phyloP scores from a whole-genome alignment of 2,797 vertebrate species.

The Notoglanidium macrostoma region DNA sequence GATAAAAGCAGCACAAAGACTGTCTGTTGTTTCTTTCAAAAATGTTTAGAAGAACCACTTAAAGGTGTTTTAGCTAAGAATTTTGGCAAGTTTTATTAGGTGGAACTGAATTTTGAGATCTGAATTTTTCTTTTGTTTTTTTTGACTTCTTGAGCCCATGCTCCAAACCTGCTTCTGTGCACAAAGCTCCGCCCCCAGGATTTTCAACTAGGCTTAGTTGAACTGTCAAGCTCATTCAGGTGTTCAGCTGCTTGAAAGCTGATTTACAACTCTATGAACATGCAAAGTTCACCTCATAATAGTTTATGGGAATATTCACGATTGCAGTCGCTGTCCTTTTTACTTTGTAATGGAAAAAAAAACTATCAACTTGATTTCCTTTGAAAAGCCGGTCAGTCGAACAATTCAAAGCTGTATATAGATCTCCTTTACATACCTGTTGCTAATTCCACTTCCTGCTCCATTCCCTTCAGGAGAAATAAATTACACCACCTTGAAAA shows the following conservation, averaged over 20 bases:
- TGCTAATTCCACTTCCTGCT: not conserved
- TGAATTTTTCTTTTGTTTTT: not conserved
- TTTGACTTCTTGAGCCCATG: not conserved
- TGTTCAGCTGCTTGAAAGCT: not conserved
- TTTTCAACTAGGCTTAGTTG: not conserved
- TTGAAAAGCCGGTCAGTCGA: not conserved
- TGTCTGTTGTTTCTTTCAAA: not conserved
- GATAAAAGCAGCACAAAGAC: not conserved
- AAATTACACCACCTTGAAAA: not conserved
- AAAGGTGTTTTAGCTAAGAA: not conserved
- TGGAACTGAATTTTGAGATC: not conserved
- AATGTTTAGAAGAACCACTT: not conserved
- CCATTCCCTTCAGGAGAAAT: not conserved
- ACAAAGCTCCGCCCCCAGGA: not conserved
- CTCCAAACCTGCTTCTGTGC: not conserved
- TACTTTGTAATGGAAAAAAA: not conserved
- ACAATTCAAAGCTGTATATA: not conserved
- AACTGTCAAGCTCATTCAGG: not conserved
- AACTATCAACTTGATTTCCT: not conserved
- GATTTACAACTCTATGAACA: not conserved
- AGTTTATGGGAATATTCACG: not conserved
- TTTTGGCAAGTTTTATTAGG: not conserved
- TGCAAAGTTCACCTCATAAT: not conserved
- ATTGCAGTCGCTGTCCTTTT: not conserved
- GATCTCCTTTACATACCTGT: not conserved